A percentile compares a stretch with the other conserved stretches of the same genome.
Evolutionary conservation across 2,888 invertebrate species (phyloP).

Genomic region (Hedya salicella): DNA sequence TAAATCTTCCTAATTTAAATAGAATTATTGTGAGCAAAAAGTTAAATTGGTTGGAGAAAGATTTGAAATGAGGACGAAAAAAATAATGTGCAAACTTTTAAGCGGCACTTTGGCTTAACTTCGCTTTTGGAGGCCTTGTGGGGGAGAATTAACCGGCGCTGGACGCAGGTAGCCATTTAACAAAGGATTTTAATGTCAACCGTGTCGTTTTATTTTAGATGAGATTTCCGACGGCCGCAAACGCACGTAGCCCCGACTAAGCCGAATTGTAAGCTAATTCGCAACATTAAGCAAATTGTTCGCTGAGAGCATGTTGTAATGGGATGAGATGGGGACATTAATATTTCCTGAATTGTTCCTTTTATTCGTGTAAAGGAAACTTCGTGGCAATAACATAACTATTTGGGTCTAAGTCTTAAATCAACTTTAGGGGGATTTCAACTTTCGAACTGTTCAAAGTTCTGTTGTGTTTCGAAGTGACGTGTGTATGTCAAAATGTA

Average conservation of each 20-base stretch:
- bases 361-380: not conserved
- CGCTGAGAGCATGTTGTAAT: conserved; percentile 32
- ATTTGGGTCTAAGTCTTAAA: not conserved
- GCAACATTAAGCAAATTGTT: conserved; percentile 37
- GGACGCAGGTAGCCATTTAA: conserved; percentile 40
- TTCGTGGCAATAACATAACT: not conserved
- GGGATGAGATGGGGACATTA: conserved; percentile 27
- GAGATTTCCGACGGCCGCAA: conserved; percentile 14
- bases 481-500: too few species aligned
- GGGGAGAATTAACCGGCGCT: conserved; percentile 32
- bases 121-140: conserved; percentile 45
- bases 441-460: too few species aligned
- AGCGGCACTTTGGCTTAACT: conserved; percentile 49
- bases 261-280: conserved; percentile 33
- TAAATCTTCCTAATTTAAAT: conserved; percentile 49
- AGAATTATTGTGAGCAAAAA: conserved; percentile 59
- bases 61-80: conserved; percentile 45
- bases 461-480: too few species aligned
- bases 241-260: conserved; percentile 17
- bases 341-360: conserved; percentile 19
- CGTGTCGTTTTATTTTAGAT: conserved; percentile 29
- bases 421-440: too few species aligned
- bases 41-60: conserved; percentile 58
- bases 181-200: conserved; percentile 39
- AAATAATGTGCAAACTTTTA: conserved; percentile 60